These are phyloP conservation scores for Peromyscus attwateri DNA, from an alignment of 2,797 vertebrate genomes.

Conservation along the genomic window DNA sequence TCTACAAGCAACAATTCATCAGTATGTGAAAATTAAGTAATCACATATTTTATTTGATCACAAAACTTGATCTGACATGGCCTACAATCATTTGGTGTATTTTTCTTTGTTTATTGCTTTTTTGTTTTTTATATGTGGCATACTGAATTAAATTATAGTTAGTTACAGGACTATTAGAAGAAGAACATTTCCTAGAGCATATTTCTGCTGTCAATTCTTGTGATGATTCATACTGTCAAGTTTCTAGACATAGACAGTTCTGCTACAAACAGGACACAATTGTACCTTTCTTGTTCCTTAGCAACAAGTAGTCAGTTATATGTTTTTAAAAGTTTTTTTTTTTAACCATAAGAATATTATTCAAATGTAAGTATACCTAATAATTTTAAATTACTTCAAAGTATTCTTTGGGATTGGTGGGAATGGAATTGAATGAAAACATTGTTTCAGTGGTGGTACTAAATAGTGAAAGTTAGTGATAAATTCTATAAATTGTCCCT, in stretches of 20 bases:
- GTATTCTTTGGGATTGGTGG: no score
- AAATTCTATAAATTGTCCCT: neutral
- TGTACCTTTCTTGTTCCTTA: no score
- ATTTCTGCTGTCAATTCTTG: neutral
- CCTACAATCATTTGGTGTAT: neutral
- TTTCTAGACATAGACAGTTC: no score
- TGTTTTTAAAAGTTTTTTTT: no score
- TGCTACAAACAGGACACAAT: no score
- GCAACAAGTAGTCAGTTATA: no score
- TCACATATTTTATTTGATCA: neutral
- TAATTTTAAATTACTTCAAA: no score
- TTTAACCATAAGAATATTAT: no score
- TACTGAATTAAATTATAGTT: neutral
- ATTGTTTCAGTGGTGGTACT: neutral
- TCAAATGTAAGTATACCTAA: no score
- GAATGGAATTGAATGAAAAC: no score
- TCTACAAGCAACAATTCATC: neutral
- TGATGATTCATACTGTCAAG: no score
- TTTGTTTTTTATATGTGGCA: neutral
- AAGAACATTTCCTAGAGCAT: neutral
- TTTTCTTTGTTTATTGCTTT: neutral
- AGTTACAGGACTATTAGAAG: fast-evolving
- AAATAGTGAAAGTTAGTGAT: neutral
- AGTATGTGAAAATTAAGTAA: neutral
- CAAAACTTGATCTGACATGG: neutral